Percentiles rank a stretch among this genome's conserved stretches.
phyloP scores from a whole-genome alignment of 2,888 invertebrate genomes.

The Drosophila hamatofila region DNA sequence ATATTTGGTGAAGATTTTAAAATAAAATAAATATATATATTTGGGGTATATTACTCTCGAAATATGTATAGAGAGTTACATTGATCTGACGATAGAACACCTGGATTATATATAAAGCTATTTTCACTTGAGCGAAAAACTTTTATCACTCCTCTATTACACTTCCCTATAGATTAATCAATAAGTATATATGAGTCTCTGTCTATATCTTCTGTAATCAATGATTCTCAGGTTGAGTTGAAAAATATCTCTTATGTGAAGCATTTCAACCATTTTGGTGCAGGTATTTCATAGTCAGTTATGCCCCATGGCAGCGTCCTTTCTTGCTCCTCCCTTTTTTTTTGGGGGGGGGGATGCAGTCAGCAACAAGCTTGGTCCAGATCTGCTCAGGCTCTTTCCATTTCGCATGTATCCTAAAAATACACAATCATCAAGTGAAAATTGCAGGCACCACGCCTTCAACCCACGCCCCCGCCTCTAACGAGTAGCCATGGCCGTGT shows the following conservation, averaged over 20 bases:
- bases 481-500: slow-evolving; percentile 18
- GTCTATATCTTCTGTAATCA: background rate
- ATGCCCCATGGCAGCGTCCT: background rate
- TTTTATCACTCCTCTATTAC: too few relatives aligned
- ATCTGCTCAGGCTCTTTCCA: slow-evolving; percentile 3
- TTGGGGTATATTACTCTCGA: background rate
- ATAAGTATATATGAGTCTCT: background rate
- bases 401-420: slow-evolving; percentile 23
- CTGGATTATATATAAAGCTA: too few relatives aligned
- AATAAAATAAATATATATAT: too few relatives aligned
- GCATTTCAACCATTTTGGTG: background rate
- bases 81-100: too few relatives aligned
- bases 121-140: too few relatives aligned
- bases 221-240: background rate
- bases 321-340: background rate
- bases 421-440: slow-evolving; percentile 39
- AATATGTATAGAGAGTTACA: too few relatives aligned
- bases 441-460: slow-evolving; percentile 22
- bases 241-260: background rate
- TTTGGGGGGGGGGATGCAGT: background rate
- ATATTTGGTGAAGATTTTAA: background rate
- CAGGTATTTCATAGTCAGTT: slow-evolving; percentile 1
- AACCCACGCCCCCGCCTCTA: background rate
- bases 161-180: too few relatives aligned
- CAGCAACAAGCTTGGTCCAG: slow-evolving; percentile 3